Conservation (phyloP, 2,797 vertebrate species). For the Otolemur crassicaudatus region DNA sequence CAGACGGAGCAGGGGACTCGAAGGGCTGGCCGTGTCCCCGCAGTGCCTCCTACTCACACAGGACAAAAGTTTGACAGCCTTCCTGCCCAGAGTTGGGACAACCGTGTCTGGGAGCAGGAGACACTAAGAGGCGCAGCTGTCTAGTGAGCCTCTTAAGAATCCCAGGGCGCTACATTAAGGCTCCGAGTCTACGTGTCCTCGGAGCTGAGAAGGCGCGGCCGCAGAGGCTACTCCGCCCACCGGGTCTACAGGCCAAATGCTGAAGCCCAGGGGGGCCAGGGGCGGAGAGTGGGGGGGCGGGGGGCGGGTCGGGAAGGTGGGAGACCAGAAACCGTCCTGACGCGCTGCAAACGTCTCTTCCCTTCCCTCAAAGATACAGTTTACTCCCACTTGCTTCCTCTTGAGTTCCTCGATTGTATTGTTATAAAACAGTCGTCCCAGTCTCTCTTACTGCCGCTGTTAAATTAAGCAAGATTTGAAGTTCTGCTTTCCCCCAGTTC, state of each 20-base stretch:
- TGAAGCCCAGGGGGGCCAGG: fast-evolving
- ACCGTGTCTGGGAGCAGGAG: background rate
- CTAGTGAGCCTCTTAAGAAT: background rate
- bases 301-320: background rate
- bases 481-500: background rate
- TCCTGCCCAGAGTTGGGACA: background rate
- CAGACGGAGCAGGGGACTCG: fast-evolving
- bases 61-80: background rate
- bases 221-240: slow-evolving; percentile 62
- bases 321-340: background rate
- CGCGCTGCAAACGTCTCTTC: background rate
- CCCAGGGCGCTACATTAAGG: background rate
- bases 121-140: background rate
- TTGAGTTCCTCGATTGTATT: background rate
- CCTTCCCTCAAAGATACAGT: background rate
- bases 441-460: background rate
- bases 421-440: background rate
- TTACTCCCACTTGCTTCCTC: background rate
- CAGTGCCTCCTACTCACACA: background rate
- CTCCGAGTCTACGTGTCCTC: background rate
- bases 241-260: fast-evolving
- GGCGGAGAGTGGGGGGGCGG: background rate
- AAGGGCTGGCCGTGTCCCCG: background rate
- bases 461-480: background rate
- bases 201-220: background rate